Conservation (phyloP, 2,888 invertebrate species). For the Polia nebulosa region DNA sequence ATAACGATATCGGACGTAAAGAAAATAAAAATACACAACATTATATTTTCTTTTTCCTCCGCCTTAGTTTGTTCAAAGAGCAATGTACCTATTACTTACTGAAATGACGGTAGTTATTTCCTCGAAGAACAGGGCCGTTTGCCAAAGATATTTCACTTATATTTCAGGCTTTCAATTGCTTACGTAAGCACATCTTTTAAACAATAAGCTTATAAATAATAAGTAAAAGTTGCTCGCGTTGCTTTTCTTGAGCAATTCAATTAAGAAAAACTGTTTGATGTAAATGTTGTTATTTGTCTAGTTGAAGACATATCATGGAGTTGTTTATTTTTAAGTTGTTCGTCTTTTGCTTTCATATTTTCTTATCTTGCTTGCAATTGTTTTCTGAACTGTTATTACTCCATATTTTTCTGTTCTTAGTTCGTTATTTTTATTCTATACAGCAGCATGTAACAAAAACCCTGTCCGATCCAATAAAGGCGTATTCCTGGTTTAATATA, state of each 20-base stretch:
- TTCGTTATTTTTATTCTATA: neutral
- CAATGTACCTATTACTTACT: slow-evolving; percentile 48
- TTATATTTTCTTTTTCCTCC: slow-evolving; percentile 30
- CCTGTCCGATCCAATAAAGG: too few species aligned
- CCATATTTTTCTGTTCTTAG: neutral
- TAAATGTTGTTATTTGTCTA: neutral
- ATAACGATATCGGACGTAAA: slow-evolving; percentile 40
- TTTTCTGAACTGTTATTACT: neutral
- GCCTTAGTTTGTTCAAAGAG: slow-evolving; percentile 31
- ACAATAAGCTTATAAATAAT: slow-evolving; percentile 31
- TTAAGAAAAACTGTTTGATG: slow-evolving; percentile 7
- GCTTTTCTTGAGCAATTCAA: slow-evolving; percentile 16
- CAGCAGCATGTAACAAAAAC: too few species aligned
- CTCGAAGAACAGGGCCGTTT: slow-evolving; percentile 22
- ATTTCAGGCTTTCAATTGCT: slow-evolving; percentile 45
- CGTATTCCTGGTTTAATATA: too few species aligned
- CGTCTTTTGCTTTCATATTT: neutral
- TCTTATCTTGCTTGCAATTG: neutral
- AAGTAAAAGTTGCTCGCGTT: slow-evolving; percentile 7
- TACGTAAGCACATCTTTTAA: slow-evolving; percentile 41
- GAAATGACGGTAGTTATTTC: slow-evolving; percentile 42
- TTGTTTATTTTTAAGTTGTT: neutral
- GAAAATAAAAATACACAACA: slow-evolving; percentile 42
- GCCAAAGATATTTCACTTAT: slow-evolving; percentile 49
- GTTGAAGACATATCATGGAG: neutral